phyloP scores from a whole-genome alignment of 1,140 invertebrate species.

The Cryptotermes secundus region DNA sequence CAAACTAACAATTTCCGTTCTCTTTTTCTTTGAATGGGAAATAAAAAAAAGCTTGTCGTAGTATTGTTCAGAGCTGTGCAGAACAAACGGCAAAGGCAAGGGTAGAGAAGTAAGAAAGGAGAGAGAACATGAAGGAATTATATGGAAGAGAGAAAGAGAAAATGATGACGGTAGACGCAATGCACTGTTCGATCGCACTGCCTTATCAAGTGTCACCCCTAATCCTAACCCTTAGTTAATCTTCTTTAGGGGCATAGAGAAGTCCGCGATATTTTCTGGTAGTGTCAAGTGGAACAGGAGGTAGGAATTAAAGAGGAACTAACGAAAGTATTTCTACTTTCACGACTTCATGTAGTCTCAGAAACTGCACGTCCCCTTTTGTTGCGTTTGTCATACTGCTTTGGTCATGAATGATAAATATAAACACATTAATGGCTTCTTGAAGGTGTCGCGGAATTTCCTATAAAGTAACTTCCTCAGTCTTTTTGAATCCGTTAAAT shows the following conservation, averaged over 20 bases:
- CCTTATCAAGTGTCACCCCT: conserved; percentile 3
- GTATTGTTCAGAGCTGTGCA: background rate
- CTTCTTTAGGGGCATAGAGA: background rate
- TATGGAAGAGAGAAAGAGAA: background rate
- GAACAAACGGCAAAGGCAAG: background rate
- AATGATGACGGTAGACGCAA: background rate
- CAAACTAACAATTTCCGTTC: background rate
- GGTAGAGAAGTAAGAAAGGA: background rate
- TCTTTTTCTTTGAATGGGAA: background rate
- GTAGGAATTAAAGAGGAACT: background rate
- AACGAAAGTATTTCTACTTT: background rate
- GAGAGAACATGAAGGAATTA: background rate
- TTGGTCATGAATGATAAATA: too few relatives aligned
- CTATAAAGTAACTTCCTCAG: too few relatives aligned
- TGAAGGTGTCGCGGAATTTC: too few relatives aligned
- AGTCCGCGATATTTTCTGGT: background rate
- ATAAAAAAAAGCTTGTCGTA: background rate
- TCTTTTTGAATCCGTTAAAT: too few relatives aligned
- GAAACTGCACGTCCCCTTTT: too few relatives aligned
- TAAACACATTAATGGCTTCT: too few relatives aligned
- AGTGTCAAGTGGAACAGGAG: background rate
- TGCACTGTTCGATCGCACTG: background rate
- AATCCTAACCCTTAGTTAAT: conserved; percentile 12
- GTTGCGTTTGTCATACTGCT: too few relatives aligned
- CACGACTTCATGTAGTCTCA: too few relatives aligned